Percentiles rank a stretch among this genome's conserved stretches.
Conservation (phyloP, 2,888 invertebrate genomes). For the Colostygia pectinataria region DNA sequence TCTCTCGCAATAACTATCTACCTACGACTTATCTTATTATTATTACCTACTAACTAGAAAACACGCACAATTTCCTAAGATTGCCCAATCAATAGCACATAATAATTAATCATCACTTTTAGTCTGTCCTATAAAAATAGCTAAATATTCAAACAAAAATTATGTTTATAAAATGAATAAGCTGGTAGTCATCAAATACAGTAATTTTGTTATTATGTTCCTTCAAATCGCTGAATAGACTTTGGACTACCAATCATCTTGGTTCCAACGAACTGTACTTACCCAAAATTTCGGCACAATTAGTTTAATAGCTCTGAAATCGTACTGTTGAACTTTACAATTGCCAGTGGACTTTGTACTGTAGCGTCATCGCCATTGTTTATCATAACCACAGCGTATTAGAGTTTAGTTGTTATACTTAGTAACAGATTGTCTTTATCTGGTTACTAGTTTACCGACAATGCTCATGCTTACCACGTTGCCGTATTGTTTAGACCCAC, state of each 20-base stretch:
- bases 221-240: slow-evolving; percentile 9
- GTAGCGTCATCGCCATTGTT: slow-evolving; percentile 61
- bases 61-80: slow-evolving; percentile 3
- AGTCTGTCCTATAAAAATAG: slow-evolving; percentile 11
- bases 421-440: slow-evolving; percentile 7
- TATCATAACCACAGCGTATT: slow-evolving; percentile 47
- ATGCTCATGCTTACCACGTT: too few species aligned
- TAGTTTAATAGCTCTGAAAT: slow-evolving; percentile 35
- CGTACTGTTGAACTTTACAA: slow-evolving; percentile 62
- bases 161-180: background rate
- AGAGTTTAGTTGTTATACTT: slow-evolving; percentile 14
- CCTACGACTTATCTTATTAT: too few species aligned
- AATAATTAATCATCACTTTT: slow-evolving; percentile 7
- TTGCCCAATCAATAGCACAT: background rate
- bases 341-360: slow-evolving; percentile 61
- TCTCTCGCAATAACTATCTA: background rate
- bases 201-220: slow-evolving; percentile 11
- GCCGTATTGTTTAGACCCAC: too few species aligned
- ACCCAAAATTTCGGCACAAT: slow-evolving; percentile 27
- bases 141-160: slow-evolving; percentile 14
- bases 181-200: background rate
- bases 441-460: background rate
- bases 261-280: slow-evolving; percentile 6
- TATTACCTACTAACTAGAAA: background rate
- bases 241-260: slow-evolving; percentile 20